Percentiles rank a stretch among this genome's conserved stretches.
phyloP scores from a whole-genome alignment of 2,113 vertebrate species.

The Aldabrachelys gigantea region DNA sequence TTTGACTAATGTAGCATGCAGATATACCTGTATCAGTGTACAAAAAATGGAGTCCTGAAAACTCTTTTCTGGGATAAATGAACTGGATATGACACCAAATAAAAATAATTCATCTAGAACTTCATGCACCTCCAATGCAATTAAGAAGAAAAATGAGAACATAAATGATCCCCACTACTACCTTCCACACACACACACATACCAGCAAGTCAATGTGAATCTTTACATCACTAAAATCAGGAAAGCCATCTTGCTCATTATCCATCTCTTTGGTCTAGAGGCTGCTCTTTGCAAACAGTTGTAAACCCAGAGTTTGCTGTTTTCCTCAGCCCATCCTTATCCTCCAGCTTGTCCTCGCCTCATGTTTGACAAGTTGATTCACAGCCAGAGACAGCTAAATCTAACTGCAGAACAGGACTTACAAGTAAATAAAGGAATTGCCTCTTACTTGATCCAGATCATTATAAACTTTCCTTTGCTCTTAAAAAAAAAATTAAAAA shows the following conservation, averaged over 20 bases:
- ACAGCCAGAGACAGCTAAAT: not conserved
- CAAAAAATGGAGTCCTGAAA: not conserved
- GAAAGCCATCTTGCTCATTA: not conserved
- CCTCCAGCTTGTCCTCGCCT: not conserved
- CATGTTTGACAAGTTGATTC: not conserved
- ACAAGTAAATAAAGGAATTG: not conserved
- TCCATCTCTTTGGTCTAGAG: not conserved
- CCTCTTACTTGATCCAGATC: not conserved
- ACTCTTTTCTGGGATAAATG: not conserved
- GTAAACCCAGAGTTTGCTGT: not conserved
- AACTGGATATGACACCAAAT: fast-evolving
- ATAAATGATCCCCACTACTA: not conserved
- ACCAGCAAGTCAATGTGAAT: not conserved
- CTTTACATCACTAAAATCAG: not conserved
- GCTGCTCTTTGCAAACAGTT: not conserved
- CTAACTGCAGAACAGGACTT: not conserved
- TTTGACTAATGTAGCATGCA: not conserved
- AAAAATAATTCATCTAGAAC: not conserved
- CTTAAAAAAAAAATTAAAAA: not conserved
- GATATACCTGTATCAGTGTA: not conserved
- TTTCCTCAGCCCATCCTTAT: not conserved
- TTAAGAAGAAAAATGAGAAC: not conserved
- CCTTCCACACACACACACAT: too few species aligned
- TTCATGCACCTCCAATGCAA: not conserved
- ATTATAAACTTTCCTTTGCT: not conserved